These are phyloP conservation scores for Antennarius striatus DNA, from an alignment of 2,113 vertebrate genomes.

Conservation along the genomic window DNA sequence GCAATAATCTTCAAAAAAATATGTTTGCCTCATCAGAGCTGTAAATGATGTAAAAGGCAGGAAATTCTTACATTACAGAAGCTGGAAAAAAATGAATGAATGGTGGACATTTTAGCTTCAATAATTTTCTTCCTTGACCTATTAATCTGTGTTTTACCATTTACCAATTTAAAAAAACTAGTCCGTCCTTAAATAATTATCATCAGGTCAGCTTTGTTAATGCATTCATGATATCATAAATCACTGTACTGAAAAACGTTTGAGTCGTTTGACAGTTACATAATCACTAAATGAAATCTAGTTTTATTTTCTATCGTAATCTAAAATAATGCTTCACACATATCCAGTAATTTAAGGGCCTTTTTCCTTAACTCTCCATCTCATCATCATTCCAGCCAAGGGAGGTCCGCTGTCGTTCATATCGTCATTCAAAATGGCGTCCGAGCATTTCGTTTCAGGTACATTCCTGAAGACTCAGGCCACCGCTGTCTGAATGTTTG, in stretches of 20 bases:
- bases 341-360: no score
- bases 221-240: not conserved
- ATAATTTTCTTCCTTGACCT: no score
- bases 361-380: no score
- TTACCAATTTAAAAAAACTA: no score
- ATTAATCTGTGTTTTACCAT: no score
- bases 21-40: not conserved
- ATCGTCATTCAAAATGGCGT: slow-evolving; percentile 39
- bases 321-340: not conserved
- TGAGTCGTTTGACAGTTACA: no score
- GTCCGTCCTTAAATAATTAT: no score
- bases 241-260: no score
- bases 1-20: not conserved
- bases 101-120: not conserved
- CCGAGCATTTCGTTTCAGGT: slow-evolving; percentile 20
- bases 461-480: slow-evolving; percentile 1
- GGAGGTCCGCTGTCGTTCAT: slow-evolving; percentile 13
- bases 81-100: not conserved
- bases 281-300: no score
- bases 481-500: not conserved
- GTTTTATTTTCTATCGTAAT: no score
- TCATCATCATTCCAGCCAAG: no score
- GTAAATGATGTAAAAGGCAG: not conserved
- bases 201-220: not conserved
- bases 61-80: not conserved